Evolutionary conservation across 2,113 vertebrate genomes (phyloP), one percentile per base, ranked within the genome.

Genomic region (Ammospiza caudacuta): DNA sequence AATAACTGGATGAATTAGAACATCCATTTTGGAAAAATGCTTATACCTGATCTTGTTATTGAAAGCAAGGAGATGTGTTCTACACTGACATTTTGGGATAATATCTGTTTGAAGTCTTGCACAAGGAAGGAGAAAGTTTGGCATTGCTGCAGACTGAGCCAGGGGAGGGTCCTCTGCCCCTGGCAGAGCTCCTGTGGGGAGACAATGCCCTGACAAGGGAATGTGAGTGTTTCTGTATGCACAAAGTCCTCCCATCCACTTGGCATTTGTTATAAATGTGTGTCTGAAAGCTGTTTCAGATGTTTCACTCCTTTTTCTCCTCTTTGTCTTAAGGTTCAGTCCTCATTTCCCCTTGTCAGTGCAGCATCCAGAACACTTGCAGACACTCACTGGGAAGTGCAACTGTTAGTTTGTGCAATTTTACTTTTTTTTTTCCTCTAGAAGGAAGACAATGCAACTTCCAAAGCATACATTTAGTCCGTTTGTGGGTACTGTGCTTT

Each of bases 281-380:
- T 16, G 22, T 81, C 72, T 86, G 76, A 90, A 90, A 90, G 57
- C 55, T 83, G 63, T 91, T 96, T 95, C 89, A 94, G 89, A 76
- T 91, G 87, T 91, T 95, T 92, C n/a, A 62, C 75, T 95, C 57
- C 68, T 63, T 77, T 90, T 91, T 78, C 87, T 96, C 63, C 57
- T 41, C 75, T 93, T 83, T 83, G 70, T 96, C 79, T 96, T 90
- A 66, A 77, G 52, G 49, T 88, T 96, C 83, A 84, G 6, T 72
- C 57, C 75, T 81, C 83, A 68, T 95, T 91, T 95, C 83, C 64
- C 44, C 70, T 80, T 91, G 76, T 96, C 76, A 96, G 25, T 25
- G 0, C 76, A 58, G 59, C 41, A 72, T 78, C 39, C 62, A 81
- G 83, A 91, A 83, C 86, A 61, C 52, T 93, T 95, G 63, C 90